Evolutionary conservation across 2,888 invertebrate genomes (phyloP), one percentile per base, ranked within the genome.

Genomic region (Thereva nobilitata): DNA sequence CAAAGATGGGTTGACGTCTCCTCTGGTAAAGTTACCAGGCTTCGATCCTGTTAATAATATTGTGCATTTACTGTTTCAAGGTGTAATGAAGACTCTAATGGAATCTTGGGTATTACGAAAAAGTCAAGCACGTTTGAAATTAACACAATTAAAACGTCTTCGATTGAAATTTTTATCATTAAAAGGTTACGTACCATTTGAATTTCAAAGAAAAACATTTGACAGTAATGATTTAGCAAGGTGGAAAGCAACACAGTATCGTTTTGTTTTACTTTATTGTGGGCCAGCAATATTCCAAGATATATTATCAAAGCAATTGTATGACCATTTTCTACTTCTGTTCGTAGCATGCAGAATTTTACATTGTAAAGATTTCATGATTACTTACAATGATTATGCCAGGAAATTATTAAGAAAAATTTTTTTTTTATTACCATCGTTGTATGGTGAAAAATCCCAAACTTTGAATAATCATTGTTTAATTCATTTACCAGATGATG

Each of bases 231-330:
- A n/a, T 47, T 5, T 47, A 6, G 8, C 47, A n/a, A 6, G 12
- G 10, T 47, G 47, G 47, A 37, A 53, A 37, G 53, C 35, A n/a
- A 53, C 53, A n/a, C 53, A 53, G 10, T 53, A 7, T 10, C 53
- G 53, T 10, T 53, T 53, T 12, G 7, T 53, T 53, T n/a, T 53
- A n/a, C 10, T 35, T 7, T 53, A 53, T 37, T 53, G 53, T 53
- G 53, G 53, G 35, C 53, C 53, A 35, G 37, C 34, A 53, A 38
- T 35, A 9, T 53, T 53, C 9, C 5, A 53, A 53, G 35, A 53
- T 53, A 53, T 53, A 6, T 37, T 53, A 35, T 10, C 53, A 53
- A 38, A 8, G 5, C 8, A 35, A 23, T 35, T n/a, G 7, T 53
- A 53, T 53, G 12, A 47, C 5, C 47, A 47, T 47, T 47, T 47